Conservation (phyloP, 1,140 invertebrate species). For the Ceratina australensis region DNA sequence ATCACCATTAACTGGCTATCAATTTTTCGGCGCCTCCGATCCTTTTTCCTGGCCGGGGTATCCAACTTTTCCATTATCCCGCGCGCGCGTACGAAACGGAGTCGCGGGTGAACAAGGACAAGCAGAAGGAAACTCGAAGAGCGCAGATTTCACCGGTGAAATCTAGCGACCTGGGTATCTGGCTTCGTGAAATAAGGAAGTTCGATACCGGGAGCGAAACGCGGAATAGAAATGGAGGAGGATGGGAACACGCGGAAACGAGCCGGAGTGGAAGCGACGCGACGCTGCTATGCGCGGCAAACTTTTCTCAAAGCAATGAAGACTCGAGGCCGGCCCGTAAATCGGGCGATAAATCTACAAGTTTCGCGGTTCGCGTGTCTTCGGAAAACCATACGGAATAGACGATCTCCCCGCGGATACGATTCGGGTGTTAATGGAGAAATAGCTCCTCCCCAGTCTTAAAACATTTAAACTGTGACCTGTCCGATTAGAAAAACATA, state of each 20-base stretch:
- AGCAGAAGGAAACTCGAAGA: background rate
- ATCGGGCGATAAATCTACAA: conserved; percentile 63
- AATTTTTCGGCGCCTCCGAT: conserved; percentile 41
- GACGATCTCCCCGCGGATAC: background rate
- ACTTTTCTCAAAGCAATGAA: conserved; percentile 59
- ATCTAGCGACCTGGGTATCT: conserved; percentile 4
- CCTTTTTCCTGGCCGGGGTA: conserved; percentile 21
- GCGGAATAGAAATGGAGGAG: background rate
- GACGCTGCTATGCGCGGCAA: conserved; percentile 39
- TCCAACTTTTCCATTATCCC: conserved; percentile 55
- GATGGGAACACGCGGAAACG: background rate
- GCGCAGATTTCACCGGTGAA: conserved; percentile 1
- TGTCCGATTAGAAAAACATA: no score
- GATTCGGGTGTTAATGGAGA: no score
- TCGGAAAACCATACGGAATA: conserved; percentile 49
- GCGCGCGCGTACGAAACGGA: background rate
- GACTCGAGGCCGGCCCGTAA: conserved; percentile 52
- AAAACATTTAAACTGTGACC: no score
- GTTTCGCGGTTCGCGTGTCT: conserved; percentile 44
- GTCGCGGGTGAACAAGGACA: background rate
- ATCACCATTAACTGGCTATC: conserved; percentile 48
- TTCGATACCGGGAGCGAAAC: conserved; percentile 2
- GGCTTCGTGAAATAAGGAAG: conserved; percentile 32
- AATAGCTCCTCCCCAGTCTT: no score
- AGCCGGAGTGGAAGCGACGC: conserved; percentile 7